Percentiles rank a stretch among this genome's conserved stretches.
phyloP scores from a whole-genome alignment of 2,888 invertebrate species.

The Acanthococcus lagerstroemiae region DNA sequence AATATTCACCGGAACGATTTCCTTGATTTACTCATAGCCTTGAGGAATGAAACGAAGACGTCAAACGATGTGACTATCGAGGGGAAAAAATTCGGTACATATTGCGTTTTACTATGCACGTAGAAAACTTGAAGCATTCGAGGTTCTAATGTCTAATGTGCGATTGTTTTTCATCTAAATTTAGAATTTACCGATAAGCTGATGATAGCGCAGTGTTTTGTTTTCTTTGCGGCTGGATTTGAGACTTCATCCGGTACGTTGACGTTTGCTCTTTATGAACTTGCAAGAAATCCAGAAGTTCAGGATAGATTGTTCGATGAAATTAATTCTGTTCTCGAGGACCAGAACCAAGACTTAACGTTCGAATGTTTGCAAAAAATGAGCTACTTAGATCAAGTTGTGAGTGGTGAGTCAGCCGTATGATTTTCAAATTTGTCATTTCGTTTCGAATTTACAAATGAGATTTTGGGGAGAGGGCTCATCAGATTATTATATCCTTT shows the following conservation, averaged over 20 bases:
- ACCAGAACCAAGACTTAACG: slow-evolving; percentile 6
- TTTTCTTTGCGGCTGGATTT: slow-evolving; percentile 25
- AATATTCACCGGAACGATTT: slow-evolving; percentile 18
- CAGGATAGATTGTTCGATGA: slow-evolving; percentile 7
- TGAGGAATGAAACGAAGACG: slow-evolving; percentile 13
- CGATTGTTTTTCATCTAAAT: neutral
- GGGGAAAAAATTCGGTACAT: slow-evolving; percentile 16
- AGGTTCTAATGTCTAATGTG: too few species aligned
- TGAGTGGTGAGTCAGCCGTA: slow-evolving; percentile 20
- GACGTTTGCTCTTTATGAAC: slow-evolving; percentile 16
- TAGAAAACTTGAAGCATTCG: too few species aligned
- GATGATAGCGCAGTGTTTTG: slow-evolving; percentile 18
- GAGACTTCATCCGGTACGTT: slow-evolving; percentile 21
- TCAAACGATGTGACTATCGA: too few species aligned
- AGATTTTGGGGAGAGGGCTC: too few species aligned
- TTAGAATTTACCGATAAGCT: slow-evolving; percentile 17
- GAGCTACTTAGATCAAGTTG: slow-evolving; percentile 28
- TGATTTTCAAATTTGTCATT: too few species aligned
- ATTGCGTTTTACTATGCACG: neutral
- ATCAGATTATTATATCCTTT: too few species aligned
- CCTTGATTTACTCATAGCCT: slow-evolving; percentile 24
- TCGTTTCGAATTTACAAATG: too few species aligned
- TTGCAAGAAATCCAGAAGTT: slow-evolving; percentile 21
- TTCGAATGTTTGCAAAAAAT: slow-evolving; percentile 27
- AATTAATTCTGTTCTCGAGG: neutral